Conservation (phyloP, 2,113 vertebrate species). For the Esox niger region DNA sequence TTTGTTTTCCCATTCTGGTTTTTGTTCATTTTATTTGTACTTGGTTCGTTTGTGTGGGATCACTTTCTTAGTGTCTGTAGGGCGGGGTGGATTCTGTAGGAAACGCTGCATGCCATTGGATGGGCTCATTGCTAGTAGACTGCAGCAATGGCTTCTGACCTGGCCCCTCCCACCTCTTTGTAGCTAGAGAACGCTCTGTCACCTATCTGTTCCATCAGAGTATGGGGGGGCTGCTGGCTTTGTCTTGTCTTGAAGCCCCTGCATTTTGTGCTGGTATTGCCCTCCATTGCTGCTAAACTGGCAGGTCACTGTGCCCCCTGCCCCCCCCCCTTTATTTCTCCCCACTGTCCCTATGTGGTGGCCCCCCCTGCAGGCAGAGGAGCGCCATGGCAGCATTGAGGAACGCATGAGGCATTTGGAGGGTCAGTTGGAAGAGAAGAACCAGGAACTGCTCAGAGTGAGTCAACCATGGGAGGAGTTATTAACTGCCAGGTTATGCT, state of each 20-base stretch:
- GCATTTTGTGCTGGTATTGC: background rate
- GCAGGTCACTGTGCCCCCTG: constrained; percentile 33
- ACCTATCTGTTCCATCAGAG: constrained; percentile 67
- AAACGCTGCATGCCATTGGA: constrained; percentile 86
- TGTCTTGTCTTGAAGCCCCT: constrained; percentile 35
- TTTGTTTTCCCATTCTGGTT: constrained; percentile 60
- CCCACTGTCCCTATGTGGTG: constrained; percentile 50
- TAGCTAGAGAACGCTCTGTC: constrained; percentile 29
- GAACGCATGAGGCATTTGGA: constrained; percentile 97
- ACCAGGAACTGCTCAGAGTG: constrained; percentile 98
- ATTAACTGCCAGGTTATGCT: background rate
- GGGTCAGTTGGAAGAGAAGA: constrained; percentile 97
- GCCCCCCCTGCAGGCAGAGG: constrained; percentile 83
- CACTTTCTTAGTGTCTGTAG: constrained; percentile 65
- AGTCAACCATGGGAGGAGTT: constrained; percentile 49
- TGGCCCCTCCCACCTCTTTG: background rate
- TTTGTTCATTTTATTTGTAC: constrained; percentile 75
- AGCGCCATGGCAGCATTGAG: constrained; percentile 97
- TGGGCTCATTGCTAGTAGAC: constrained; percentile 84
- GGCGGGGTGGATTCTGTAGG: constrained; percentile 80
- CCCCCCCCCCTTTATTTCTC: background rate
- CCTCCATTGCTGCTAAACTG: constrained; percentile 45
- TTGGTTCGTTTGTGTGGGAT: constrained; percentile 78
- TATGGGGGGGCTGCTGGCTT: constrained; percentile 83
- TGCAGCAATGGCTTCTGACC: constrained; percentile 66